A percentile compares a stretch with the other conserved stretches of the same genome.
phyloP scores from a whole-genome alignment of 2,888 invertebrate species.

The Tenthredo scrophulariae region DNA sequence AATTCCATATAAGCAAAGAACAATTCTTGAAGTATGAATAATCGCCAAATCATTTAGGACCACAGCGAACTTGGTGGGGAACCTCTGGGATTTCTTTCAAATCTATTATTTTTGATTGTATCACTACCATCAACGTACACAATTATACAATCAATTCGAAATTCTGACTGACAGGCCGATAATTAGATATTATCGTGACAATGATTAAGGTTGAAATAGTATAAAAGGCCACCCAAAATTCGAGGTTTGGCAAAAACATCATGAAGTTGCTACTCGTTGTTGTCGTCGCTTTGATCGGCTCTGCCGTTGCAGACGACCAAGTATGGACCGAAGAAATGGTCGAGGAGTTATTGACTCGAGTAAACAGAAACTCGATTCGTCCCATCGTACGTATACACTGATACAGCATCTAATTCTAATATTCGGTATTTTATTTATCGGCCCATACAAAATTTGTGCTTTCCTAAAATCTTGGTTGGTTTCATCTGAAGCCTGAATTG shows the following conservation, averaged over 20 bases:
- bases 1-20: slow-evolving; percentile 42
- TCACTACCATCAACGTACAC: background rate
- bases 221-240: background rate
- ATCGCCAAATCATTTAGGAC: background rate
- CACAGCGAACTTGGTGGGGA: slow-evolving; percentile 81
- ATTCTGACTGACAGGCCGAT: background rate
- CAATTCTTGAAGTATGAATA: background rate
- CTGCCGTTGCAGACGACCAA: slow-evolving; percentile 18
- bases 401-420: background rate
- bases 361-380: background rate
- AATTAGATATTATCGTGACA: background rate
- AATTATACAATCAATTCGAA: background rate
- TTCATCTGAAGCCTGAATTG: slow-evolving; percentile 65
- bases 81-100: background rate
- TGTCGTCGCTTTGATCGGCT: background rate
- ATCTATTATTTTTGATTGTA: background rate
- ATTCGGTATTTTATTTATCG: background rate
- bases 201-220: slow-evolving; percentile 57
- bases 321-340: slow-evolving; percentile 67
- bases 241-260: background rate
- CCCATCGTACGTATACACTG: background rate
- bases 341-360: slow-evolving; percentile 72
- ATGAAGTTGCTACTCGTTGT: slow-evolving; percentile 27
- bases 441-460: background rate
- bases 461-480: background rate